Evolutionary conservation across 2,113 vertebrate species (phyloP).

Genomic region (Gobio gobio): DNA sequence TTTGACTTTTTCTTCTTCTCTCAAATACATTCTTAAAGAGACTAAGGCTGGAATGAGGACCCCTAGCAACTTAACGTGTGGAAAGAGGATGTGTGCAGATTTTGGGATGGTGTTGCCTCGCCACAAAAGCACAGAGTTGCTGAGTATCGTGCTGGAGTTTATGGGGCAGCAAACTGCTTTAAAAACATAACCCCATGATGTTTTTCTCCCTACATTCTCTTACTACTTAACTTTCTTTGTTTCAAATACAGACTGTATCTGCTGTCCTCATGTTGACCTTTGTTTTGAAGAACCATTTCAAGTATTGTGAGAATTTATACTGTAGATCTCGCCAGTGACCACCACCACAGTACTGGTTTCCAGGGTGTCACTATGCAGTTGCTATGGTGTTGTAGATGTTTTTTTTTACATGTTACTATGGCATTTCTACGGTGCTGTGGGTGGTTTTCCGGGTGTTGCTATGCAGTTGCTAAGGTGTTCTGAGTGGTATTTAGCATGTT

Average conservation of each 20-base stretch:
- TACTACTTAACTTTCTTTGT: constrained; percentile 2
- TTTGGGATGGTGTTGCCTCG: constrained; percentile 65
- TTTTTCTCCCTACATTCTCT: constrained; percentile 8
- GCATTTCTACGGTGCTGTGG: not conserved
- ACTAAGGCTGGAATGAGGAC: constrained; percentile 67
- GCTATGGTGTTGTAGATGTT: not conserved
- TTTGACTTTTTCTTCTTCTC: constrained; percentile 22
- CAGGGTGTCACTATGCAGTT: not conserved
- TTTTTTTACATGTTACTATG: not conserved
- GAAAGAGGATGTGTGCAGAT: constrained; percentile 73
- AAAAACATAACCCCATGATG: constrained; percentile 66
- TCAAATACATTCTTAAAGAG: constrained; percentile 69
- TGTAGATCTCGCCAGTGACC: not conserved
- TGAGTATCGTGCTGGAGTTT: constrained; percentile 70
- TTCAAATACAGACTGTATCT: constrained; percentile 10
- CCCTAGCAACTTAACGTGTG: constrained; percentile 72
- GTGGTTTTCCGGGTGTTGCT: not conserved
- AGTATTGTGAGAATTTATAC: not conserved
- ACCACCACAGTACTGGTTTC: not conserved
- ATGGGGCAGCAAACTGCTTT: constrained; percentile 72
- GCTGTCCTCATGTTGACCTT: not conserved
- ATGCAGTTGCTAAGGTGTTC: not conserved
- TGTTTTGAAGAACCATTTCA: not conserved
- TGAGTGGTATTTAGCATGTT: not conserved
- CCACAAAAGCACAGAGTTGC: constrained; percentile 71